These are phyloP conservation scores for Fringilla coelebs DNA, from an alignment of 2,797 vertebrate species.

Conservation along the genomic window DNA sequence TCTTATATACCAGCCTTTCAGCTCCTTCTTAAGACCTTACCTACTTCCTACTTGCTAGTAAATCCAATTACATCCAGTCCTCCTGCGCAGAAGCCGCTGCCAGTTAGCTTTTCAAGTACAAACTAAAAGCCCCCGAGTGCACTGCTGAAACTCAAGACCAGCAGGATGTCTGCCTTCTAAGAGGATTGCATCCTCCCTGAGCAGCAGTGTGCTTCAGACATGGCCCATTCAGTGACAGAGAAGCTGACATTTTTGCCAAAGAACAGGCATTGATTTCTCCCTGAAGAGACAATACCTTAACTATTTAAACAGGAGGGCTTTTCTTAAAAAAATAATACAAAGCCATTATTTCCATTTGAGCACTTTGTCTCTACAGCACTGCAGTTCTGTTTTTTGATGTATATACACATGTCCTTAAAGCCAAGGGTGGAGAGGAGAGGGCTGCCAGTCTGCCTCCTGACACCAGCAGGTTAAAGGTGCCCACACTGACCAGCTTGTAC, in stretches of 20 bases:
- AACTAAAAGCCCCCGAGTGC: not conserved
- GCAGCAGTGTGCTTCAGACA: not conserved
- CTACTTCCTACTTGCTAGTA: not conserved
- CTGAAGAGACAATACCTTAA: not conserved
- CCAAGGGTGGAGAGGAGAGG: not conserved
- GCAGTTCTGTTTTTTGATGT: not conserved
- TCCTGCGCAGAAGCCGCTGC: fast-evolving
- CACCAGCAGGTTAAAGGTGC: not conserved
- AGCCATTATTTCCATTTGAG: not conserved
- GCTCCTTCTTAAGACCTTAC: not conserved
- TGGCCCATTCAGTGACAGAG: not conserved
- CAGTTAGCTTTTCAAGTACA: not conserved
- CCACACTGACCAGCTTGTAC: not conserved
- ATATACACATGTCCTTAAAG: not conserved
- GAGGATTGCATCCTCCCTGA: not conserved
- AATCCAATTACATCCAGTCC: not conserved
- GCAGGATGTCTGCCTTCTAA: not conserved
- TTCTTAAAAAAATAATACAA: not conserved
- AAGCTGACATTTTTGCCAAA: not conserved
- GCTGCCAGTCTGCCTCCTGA: not conserved
- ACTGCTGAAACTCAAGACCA: not conserved
- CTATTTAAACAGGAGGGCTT: not conserved
- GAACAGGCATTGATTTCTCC: not conserved
- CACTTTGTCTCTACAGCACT: not conserved
- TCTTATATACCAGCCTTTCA: not conserved